These are phyloP conservation scores for Nemoura dubitans DNA, from an alignment of 2,888 invertebrate species.

Conservation along the genomic window DNA sequence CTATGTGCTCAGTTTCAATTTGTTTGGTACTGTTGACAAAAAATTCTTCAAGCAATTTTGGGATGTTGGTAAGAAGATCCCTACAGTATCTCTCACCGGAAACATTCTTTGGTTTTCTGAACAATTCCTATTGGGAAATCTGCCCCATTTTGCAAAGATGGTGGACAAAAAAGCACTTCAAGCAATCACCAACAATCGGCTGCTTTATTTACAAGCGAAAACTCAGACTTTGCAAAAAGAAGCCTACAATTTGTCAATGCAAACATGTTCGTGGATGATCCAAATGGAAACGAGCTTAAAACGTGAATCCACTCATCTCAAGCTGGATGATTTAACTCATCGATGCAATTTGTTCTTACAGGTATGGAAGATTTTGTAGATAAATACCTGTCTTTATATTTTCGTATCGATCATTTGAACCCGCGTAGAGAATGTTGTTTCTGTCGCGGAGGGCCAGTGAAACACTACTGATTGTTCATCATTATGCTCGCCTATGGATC, in stretches of 20 bases:
- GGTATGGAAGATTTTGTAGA: constrained; percentile 54
- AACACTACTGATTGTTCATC: too few relatives aligned
- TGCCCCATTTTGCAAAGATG: constrained; percentile 64
- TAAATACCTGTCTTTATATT: neutral
- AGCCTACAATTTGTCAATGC: constrained; percentile 63
- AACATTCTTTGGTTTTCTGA: constrained; percentile 88
- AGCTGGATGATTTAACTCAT: constrained; percentile 65
- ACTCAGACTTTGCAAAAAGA: constrained; percentile 71
- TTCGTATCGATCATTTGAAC: too few relatives aligned
- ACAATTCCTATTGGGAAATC: constrained; percentile 75
- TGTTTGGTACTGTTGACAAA: constrained; percentile 81
- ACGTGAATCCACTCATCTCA: constrained; percentile 62
- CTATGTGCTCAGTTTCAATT: constrained; percentile 72
- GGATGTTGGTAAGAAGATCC: constrained; percentile 82
- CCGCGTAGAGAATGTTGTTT: too few relatives aligned
- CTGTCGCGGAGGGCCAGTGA: too few relatives aligned
- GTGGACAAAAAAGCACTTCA: constrained; percentile 63
- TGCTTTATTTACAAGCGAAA: constrained; percentile 66
- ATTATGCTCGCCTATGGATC: too few relatives aligned
- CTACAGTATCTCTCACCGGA: constrained; percentile 80
- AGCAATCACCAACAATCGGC: constrained; percentile 61
- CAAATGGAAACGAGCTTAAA: constrained; percentile 66
- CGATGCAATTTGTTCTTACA: constrained; percentile 67
- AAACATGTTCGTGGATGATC: constrained; percentile 71
- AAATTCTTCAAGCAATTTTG: constrained; percentile 76